phyloP scores from a whole-genome alignment of 1,140 invertebrate species.

The Aphis craccivora region DNA sequence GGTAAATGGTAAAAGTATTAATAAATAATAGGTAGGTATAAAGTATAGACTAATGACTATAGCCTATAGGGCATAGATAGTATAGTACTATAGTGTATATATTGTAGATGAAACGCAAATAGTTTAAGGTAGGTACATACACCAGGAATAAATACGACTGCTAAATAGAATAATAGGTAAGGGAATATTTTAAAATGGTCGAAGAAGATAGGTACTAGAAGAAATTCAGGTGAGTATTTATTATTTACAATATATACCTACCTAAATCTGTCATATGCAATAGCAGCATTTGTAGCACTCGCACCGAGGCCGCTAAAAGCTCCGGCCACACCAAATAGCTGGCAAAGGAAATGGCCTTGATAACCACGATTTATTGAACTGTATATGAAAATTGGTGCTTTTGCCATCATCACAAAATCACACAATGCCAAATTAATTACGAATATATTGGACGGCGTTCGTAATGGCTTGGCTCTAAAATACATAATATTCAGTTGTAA shows the following conservation, averaged over 20 bases:
- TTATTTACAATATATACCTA: slow-evolving; percentile 58
- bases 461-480: slow-evolving; percentile 77
- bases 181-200: background rate
- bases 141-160: background rate
- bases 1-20: too few species aligned
- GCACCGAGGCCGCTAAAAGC: slow-evolving; percentile 81
- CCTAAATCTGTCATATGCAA: slow-evolving; percentile 77
- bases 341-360: slow-evolving; percentile 75
- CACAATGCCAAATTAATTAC: slow-evolving; percentile 86
- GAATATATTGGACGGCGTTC: slow-evolving; percentile 90
- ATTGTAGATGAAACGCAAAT: too few species aligned
- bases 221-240: background rate
- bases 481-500: background rate
- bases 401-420: slow-evolving; percentile 88
- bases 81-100: too few species aligned
- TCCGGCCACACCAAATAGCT: slow-evolving; percentile 79
- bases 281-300: slow-evolving; percentile 79
- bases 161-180: background rate
- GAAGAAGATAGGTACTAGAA: too few species aligned
- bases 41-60: too few species aligned
- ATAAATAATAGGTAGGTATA: too few species aligned
- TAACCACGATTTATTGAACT: slow-evolving; percentile 83
- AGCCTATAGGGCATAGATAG: too few species aligned
- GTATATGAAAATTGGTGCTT: slow-evolving; percentile 86
- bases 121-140: too few species aligned